These are phyloP conservation scores for Caenorhabditis briggsae DNA, from an alignment of 1,140 invertebrate genomes.

Conservation along the genomic window DNA sequence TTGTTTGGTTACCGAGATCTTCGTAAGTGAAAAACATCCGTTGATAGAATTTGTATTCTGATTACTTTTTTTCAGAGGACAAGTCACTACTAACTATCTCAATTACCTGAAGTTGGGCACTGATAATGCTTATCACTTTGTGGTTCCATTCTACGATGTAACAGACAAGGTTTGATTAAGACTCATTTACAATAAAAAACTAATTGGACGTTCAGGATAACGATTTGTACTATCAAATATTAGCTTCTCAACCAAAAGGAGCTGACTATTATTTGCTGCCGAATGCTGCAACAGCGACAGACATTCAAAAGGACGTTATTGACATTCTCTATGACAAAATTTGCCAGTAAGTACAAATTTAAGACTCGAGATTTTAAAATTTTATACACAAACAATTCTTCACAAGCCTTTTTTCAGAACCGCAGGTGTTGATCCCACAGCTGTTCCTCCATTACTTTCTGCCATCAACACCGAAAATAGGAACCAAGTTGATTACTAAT, in stretches of 20 bases:
- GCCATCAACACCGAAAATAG: not conserved
- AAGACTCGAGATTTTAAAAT: not conserved
- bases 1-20: not conserved
- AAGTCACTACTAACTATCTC: not conserved
- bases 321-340: not conserved
- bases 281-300: not conserved
- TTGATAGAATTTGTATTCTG: not conserved
- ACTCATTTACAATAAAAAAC: not conserved
- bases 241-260: not conserved
- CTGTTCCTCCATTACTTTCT: not conserved
- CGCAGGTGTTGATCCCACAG: not conserved
- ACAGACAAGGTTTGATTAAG: not conserved
- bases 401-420: not conserved
- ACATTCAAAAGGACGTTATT: not conserved
- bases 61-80: not conserved
- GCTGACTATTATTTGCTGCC: not conserved
- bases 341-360: not conserved
- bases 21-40: not conserved
- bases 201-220: not conserved
- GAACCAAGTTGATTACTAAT: slow-evolving; percentile 2
- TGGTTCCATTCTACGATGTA: slow-evolving; percentile 14
- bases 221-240: not conserved
- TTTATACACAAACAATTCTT: not conserved
- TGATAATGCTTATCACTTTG: slow-evolving; percentile 10
- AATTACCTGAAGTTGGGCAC: not conserved